Conservation (phyloP, 2,888 invertebrate species). For the Spodoptera littoralis region DNA sequence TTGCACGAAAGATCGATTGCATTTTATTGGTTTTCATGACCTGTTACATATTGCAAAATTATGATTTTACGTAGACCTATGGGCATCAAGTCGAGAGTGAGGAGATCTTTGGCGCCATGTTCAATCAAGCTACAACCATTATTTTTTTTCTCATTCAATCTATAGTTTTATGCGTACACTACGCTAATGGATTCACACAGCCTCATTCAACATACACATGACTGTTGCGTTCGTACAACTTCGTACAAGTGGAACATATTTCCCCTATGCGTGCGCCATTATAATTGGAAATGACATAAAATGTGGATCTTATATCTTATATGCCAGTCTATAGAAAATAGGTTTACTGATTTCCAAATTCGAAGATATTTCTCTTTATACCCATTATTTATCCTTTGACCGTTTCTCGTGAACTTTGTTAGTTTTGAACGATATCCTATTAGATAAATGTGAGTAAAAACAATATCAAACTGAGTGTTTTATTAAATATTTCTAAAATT, state of each 20-base stretch:
- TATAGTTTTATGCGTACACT: conserved; percentile 37
- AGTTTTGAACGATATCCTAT: no score
- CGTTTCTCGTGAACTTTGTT: no score
- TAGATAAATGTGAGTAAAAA: no score
- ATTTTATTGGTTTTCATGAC: no score
- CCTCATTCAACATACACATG: conserved; percentile 32
- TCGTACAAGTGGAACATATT: conserved; percentile 26
- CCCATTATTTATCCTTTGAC: conserved; percentile 12
- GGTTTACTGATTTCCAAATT: conserved; percentile 12
- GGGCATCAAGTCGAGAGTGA: conserved; percentile 65
- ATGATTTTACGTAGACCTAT: conserved; percentile 63
- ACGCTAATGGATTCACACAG: conserved; percentile 46
- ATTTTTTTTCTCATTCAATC: conserved; percentile 56
- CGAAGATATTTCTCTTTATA: conserved; percentile 12
- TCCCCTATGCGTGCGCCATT: conserved; percentile 8
- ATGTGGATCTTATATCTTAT: conserved; percentile 11
- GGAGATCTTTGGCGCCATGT: conserved; percentile 65
- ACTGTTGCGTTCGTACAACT: conserved; percentile 32
- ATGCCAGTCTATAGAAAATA: not conserved
- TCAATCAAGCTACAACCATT: conserved; percentile 63
- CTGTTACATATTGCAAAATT: conserved; percentile 17
- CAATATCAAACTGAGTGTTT: no score
- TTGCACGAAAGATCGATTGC: no score
- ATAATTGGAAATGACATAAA: conserved; percentile 14
- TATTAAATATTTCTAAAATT: no score